Conservation (phyloP, 1,140 invertebrate species). For the Oscheius sp. region DNA sequence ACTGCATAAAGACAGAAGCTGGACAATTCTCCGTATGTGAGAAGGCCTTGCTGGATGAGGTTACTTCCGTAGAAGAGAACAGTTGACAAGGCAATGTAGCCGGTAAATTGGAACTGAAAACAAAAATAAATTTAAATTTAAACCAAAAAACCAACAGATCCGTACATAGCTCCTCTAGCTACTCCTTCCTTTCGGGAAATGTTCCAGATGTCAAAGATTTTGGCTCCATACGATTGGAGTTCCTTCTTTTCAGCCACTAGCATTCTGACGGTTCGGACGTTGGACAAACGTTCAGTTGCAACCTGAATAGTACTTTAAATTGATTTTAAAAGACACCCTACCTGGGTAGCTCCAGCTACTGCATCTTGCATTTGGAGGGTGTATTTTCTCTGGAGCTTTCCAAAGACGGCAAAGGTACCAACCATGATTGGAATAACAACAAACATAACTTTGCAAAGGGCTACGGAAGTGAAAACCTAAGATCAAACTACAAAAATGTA, state of each 20-base stretch:
- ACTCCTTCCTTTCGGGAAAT: conserved; percentile 82
- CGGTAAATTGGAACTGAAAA: conserved; percentile 81
- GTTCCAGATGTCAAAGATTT: conserved; percentile 74
- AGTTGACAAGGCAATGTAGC: conserved; percentile 84
- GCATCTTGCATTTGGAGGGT: conserved; percentile 78
- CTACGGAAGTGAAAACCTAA: conserved; percentile 78
- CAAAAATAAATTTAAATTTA: background rate
- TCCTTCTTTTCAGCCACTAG: conserved; percentile 83
- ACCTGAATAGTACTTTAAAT: conserved; percentile 61
- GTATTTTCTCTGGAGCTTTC: conserved; percentile 79
- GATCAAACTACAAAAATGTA: conserved; percentile 14
- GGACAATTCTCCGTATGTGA: conserved; percentile 72
- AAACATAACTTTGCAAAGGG: conserved; percentile 79
- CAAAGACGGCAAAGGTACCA: conserved; percentile 80
- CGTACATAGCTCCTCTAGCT: conserved; percentile 84
- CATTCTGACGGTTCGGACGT: conserved; percentile 87
- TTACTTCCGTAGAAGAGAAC: conserved; percentile 89
- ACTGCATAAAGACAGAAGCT: conserved; percentile 58
- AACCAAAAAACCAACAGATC: conserved; percentile 70
- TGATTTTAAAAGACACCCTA: conserved; percentile 39
- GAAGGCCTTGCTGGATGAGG: conserved; percentile 76
- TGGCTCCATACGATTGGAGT: conserved; percentile 70
- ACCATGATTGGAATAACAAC: conserved; percentile 83
- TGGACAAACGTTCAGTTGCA: conserved; percentile 87
- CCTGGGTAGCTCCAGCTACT: conserved; percentile 60